These are phyloP conservation scores for Harlomillsia oculata DNA, from an alignment of 1,140 invertebrate species.

Conservation along the genomic window DNA sequence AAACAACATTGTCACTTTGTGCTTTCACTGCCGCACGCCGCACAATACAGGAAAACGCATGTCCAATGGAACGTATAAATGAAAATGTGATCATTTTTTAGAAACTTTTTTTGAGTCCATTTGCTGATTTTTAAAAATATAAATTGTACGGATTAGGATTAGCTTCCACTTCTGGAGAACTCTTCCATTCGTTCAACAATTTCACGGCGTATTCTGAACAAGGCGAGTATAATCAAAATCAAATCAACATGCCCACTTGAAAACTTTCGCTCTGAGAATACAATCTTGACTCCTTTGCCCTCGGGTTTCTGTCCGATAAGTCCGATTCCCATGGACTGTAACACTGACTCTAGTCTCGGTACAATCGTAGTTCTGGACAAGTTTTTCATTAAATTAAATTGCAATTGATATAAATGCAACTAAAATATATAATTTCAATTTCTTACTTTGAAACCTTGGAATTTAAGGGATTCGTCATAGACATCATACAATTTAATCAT, in stretches of 20 bases:
- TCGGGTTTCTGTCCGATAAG: neutral
- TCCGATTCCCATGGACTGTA: neutral
- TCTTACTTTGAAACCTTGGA: slow-evolving; percentile 1
- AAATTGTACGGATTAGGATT: too few relatives aligned
- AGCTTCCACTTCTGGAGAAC: too few relatives aligned
- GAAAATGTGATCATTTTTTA: too few relatives aligned
- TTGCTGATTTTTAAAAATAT: too few relatives aligned
- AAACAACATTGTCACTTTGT: too few relatives aligned
- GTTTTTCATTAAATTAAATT: too few relatives aligned
- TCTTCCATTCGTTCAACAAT: neutral
- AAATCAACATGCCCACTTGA: slow-evolving; percentile 16
- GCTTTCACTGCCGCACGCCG: too few relatives aligned
- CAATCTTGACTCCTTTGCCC: neutral
- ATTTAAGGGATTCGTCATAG: neutral
- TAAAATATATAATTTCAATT: neutral
- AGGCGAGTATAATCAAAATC: neutral
- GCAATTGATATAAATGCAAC: too few relatives aligned
- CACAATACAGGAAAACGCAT: too few relatives aligned
- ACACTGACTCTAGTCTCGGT: slow-evolving; percentile 1
- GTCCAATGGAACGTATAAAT: too few relatives aligned
- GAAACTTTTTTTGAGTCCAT: too few relatives aligned
- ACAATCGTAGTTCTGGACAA: slow-evolving; percentile 15
- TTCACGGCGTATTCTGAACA: slow-evolving; percentile 5
- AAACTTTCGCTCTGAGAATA: slow-evolving; percentile 7
- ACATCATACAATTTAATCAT: slow-evolving; percentile 10